Evolutionary conservation across 2,113 vertebrate species (phyloP), one percentile per base, ranked within the genome.

Genomic region (Fregata magnificens): DNA sequence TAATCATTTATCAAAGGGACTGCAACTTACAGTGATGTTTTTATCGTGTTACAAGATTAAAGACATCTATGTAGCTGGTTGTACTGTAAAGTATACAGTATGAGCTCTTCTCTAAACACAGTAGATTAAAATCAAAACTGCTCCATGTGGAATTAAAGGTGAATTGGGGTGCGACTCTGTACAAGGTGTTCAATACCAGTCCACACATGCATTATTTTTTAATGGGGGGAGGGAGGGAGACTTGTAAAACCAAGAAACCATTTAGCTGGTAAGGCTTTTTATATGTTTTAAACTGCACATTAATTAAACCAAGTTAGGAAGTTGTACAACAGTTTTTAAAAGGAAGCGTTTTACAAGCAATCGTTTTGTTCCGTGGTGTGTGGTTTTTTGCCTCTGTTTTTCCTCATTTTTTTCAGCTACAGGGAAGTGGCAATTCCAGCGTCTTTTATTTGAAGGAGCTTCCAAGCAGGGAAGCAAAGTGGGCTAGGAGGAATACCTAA

Each of bases 31-130:
- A 88, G 96, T 96, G 97, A 96, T 95, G 87, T 93, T 82, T 92
- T 91, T 80, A 95, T 96, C 49, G 38, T 88, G 91, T 97, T 95
- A 70, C 0, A 0, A 97, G 89, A 93, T 97, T 96, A 95, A 95
- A 97, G 65, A 94, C 86, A 50, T 89, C 97, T 52, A 5, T 96
- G 91, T 98, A 97, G 98, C 97, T 94, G 98, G 74, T 97, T 95
- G 80, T 96, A 95, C 97, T 95, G 97, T 93, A 92, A 96, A 84
- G 95, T 95, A 61, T 94, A 44, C 44, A 63, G 91, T 94, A 94
- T 79, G 95, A 96, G 96, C 71, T 93, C 88, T 95, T 91, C 92
- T 97, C 92, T 97, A 73, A 94, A 96, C 89, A 89, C 66, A 63
- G 88, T 97, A 91, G 96, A 91, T 91, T 87, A 81, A 97, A 97